Percentiles rank a stretch among this genome's conserved stretches.
These are phyloP conservation scores for Hafferia zeledoni DNA, from an alignment of 2,797 vertebrate genomes.

Conservation along the genomic window DNA sequence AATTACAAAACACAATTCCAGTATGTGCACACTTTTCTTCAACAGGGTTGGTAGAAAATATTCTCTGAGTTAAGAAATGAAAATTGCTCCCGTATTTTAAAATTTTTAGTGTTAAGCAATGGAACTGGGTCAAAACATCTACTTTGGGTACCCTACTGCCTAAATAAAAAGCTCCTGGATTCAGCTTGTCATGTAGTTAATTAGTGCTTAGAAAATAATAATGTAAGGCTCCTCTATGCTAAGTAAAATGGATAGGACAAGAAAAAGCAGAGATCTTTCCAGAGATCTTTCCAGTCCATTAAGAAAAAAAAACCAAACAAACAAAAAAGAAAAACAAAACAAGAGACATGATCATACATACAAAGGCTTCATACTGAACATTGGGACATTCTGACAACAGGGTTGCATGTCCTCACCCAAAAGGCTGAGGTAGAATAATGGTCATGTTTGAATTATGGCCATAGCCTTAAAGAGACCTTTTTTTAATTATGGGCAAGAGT, in stretches of 20 bases:
- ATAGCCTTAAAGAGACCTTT: neutral
- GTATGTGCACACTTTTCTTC: neutral
- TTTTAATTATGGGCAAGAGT: neutral
- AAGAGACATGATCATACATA: neutral
- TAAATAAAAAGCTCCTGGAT: neutral
- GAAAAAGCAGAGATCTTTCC: neutral
- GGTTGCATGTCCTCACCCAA: too few species aligned
- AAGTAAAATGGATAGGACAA: neutral
- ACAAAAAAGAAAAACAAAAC: too few species aligned
- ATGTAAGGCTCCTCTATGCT: neutral
- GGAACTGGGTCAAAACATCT: neutral
- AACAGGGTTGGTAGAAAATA: neutral
- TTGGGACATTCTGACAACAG: neutral
- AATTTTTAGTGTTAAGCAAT: neutral
- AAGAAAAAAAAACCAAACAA: neutral
- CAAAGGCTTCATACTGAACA: neutral
- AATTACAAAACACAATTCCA: neutral
- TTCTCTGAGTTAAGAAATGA: neutral
- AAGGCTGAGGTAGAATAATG: neutral
- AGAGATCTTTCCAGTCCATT: neutral
- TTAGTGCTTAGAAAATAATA: neutral
- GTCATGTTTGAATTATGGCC: too few species aligned
- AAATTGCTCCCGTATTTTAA: neutral
- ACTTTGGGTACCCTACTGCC: neutral
- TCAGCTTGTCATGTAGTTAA: neutral